Evolutionary conservation across 1,140 invertebrate genomes (phyloP), one percentile per base, ranked within the genome.

Genomic region (Drosophila paulistorum): DNA sequence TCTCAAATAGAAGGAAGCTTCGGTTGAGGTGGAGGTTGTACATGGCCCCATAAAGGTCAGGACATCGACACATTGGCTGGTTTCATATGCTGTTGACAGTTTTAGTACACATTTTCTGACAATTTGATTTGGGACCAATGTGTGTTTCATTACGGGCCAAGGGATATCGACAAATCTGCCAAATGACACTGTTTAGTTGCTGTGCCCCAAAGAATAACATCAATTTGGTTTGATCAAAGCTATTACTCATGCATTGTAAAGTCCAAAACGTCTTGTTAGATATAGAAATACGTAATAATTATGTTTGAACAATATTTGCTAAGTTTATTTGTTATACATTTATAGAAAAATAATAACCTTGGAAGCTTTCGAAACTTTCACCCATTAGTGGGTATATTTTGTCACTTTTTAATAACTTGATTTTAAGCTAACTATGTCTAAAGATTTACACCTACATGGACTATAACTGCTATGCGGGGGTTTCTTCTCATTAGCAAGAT

Each of bases 61-160:
- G 17, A 51, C 65, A 74, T 77, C 68, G 73, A 77, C 65, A 63
- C 71, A 69, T 73, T 68, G 63, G 30, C 33, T 30, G 57, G 66
- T 65, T 73, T 73, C 45, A 51, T 51, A 23, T 51, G 70, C 41
- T 68, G 74, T 73, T 68, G 71, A 73, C 71, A 77, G 71, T 62
- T 77, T 68, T 17, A 30, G 42, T 65, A 59, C 59, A 71, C 59
- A 60, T 74, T 64, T 67, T 59, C 59, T 60, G 35, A 71, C 45
- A 51, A 51, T 20, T 76, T 72, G 73, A 72, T 73, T 65, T 51
- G 66, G 41, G 58, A 77, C 71, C 17, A 51, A 51, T 51, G 45
- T 51, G 17, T 39, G 37, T 51, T 51, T 9, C 11, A 41, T 58
- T 58, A 35, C 33, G 26, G 14, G 45, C 45, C 45, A 48, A 48